These are phyloP conservation scores for Bombus affinis DNA, from an alignment of 1,140 invertebrate genomes.

Conservation along the genomic window DNA sequence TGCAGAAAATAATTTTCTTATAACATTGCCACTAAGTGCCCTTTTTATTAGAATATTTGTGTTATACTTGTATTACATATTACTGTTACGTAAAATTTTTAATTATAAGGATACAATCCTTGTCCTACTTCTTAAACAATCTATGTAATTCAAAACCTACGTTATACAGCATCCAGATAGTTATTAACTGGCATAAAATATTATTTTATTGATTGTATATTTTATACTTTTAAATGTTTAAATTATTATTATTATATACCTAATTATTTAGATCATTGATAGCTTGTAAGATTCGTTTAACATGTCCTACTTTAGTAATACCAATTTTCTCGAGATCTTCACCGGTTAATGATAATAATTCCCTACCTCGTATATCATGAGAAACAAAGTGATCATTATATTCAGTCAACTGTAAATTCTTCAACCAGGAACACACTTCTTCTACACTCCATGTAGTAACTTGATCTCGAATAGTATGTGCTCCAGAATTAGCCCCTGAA, in stretches of 20 bases:
- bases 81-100: not conserved
- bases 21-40: slow-evolving; percentile 6
- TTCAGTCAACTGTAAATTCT: slow-evolving; percentile 92
- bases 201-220: slow-evolving; percentile 36
- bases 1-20: slow-evolving; percentile 17
- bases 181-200: slow-evolving; percentile 16
- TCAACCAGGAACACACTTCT: slow-evolving; percentile 92
- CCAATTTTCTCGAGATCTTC: slow-evolving; percentile 95
- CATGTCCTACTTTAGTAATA: slow-evolving; percentile 96
- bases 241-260: slow-evolving; percentile 32
- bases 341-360: slow-evolving; percentile 93
- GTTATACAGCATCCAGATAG: not conserved
- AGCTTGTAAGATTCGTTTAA: slow-evolving; percentile 96
- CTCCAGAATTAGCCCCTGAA: slow-evolving; percentile 76
- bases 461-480: slow-evolving; percentile 78
- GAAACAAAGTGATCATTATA: slow-evolving; percentile 93
- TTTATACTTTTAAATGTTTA: slow-evolving; percentile 33
- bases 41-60: slow-evolving; percentile 21
- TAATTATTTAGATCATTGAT: slow-evolving; percentile 90
- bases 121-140: slow-evolving; percentile 2
- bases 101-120: not conserved
- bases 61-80: not conserved
- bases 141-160: not conserved
- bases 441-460: slow-evolving; percentile 87
- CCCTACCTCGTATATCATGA: slow-evolving; percentile 95